Base-by-base conservation (phyloP, 2,888 invertebrate species). In the Dryobotodes eremita region DNA sequence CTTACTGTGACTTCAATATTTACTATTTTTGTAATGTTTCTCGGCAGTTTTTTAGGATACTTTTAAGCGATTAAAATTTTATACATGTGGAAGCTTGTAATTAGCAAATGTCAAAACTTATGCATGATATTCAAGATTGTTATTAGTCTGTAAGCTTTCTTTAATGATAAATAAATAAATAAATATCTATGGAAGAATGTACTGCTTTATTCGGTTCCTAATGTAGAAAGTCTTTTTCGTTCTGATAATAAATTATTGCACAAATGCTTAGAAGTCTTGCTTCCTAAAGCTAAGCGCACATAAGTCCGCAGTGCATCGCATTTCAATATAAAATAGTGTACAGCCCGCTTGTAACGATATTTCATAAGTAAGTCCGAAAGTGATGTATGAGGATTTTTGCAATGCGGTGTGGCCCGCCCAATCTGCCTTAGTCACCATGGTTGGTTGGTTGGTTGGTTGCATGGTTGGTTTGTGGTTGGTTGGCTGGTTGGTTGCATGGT, bases 1-100 rank as follows among this genome's bases (percentile, higher is more conserved):
- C 11, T n/a, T n/a, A n/a, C n/a, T n/a, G n/a, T 46, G 68, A 59
- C 42, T 53, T 59, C 46, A 62, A 61, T 71, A 50, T 31, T 75
- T n/a, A 55, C 31, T 57, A n/a, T 46, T 36, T 36, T 66, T 15
- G 50, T 17, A 11, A 46, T 26, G 59, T 36, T 46, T 17, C 26
- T 48, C 2, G 36, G 20, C 0, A 64, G 68, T 23, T 53, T 59
- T 62, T 15, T 57, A n/a, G 20, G 31, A 50, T 23, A 31, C 3
- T 59, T 65, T 46, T 36, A n/a, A n/a, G n/a, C n/a, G n/a, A n/a
- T n/a, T n/a, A n/a, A n/a, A n/a, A n/a, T n/a, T n/a, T n/a, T n/a
- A n/a, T n/a, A n/a, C n/a, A n/a, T n/a, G n/a, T n/a, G n/a, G n/a
- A n/a, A n/a, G n/a, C n/a, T n/a, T n/a, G n/a, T n/a, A n/a, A n/a